Base-by-base conservation (phyloP, 1,140 invertebrate genomes). In the Danaus melanippus region DNA sequence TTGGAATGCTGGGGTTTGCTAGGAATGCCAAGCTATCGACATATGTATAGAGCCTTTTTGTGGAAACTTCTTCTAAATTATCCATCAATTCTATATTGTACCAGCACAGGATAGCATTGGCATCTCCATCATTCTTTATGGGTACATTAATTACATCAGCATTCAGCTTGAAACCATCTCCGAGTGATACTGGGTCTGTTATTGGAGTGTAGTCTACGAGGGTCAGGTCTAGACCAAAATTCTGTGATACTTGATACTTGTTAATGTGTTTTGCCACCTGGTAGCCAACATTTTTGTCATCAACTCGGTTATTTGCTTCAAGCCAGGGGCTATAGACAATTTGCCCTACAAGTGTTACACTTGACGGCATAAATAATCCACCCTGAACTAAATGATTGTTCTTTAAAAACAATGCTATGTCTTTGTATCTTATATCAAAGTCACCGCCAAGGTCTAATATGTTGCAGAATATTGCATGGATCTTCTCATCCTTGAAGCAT, bases 11-110 rank as follows among this genome's bases (percentile, higher is more conserved):
- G 8, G 71, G 72, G 54, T 68, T 60, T 3, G 71, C 60, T 40
- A 82, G 47, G 44, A 78, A 85, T 9, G 70, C 71, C 42, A 64
- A 70, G 0, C 71, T 74, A 64, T 81, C 70, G 2, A 82, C 68
- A 45, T 75, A 82, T 51, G 73, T 68, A 40, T 67, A 54, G 7
- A 60, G 43, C 45, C 76, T 69, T 8, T 74, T 77, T 8, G 79
- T 86, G 10, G 64, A 62, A 39, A 86, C 64, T 40, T 68, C 63
- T 9, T 42, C 63, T 12, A 72, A 15, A 42, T 68, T 61, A 41
- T 83, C 70, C 61, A 82, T 71, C 8, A 86, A 17, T 49, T 84
- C 70, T 51, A 86, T 73, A n/a, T 58, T 61, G 44, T 79, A 84
- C 78, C 78, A 86, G 46, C 80, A 83, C 7, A 84, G 47, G 12